phyloP scores from a whole-genome alignment of 2,797 vertebrate genomes.

The Pyrrhura leucotis region DNA sequence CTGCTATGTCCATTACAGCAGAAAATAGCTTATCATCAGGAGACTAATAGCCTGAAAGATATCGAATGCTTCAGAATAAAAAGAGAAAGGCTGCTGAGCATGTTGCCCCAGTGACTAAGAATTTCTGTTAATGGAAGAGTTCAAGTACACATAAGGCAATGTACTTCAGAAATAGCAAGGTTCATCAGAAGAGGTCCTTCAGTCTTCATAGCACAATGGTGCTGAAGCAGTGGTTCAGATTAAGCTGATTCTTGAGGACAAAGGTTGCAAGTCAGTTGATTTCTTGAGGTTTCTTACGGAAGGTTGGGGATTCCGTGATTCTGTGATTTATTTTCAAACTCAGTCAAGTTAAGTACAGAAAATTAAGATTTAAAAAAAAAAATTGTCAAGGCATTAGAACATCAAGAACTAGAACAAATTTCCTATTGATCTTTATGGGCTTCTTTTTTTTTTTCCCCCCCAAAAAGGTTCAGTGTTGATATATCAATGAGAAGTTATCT shows the following conservation, averaged over 20 bases:
- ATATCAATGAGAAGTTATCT: not conserved
- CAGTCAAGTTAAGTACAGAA: not conserved
- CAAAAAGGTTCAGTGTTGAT: not conserved
- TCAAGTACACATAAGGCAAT: not conserved
- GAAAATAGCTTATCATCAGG: not conserved
- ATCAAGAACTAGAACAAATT: not conserved
- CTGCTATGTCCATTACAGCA: not conserved
- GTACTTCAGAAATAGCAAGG: not conserved
- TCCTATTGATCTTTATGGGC: not conserved
- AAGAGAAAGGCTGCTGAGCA: not conserved
- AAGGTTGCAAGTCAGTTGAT: not conserved
- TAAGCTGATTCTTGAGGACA: not conserved
- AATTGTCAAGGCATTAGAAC: not conserved
- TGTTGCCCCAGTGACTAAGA: not conserved
- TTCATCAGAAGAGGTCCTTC: not conserved
- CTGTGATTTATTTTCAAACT: not conserved
- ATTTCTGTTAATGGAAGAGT: not conserved
- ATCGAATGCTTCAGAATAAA: not conserved
- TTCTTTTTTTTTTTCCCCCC: not conserved
- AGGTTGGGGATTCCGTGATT: not conserved
- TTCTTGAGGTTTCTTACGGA: not conserved
- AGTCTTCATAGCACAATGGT: not conserved
- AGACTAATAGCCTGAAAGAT: not conserved
- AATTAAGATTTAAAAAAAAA: not conserved
- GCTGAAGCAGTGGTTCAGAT: not conserved